Percentiles rank a stretch among this genome's conserved stretches.
phyloP scores from a whole-genome alignment of 1,140 invertebrate genomes.

The Hestina assimilis region DNA sequence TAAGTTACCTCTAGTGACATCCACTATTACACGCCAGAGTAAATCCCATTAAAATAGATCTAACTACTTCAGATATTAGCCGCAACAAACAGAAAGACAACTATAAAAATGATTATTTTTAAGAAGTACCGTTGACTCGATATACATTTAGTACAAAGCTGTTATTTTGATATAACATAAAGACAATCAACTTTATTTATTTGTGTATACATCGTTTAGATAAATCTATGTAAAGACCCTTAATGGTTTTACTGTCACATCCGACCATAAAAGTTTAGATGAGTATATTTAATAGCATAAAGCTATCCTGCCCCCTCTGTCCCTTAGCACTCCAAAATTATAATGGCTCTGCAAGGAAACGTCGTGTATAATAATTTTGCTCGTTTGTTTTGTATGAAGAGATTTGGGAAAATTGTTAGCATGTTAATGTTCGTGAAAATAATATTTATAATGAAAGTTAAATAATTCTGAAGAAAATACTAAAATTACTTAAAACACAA shows the following conservation, averaged over 20 bases:
- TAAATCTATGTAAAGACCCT: too few relatives aligned
- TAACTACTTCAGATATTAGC: too few relatives aligned
- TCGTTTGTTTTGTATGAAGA: neutral
- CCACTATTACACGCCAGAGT: too few relatives aligned
- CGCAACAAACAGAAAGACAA: too few relatives aligned
- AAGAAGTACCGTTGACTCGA: too few relatives aligned
- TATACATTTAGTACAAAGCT: neutral
- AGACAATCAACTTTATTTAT: too few relatives aligned
- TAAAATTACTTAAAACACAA: neutral
- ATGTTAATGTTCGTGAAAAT: too few relatives aligned
- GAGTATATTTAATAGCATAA: conserved; percentile 51
- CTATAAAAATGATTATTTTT: too few relatives aligned
- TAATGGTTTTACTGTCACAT: neutral
- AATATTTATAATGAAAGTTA: neutral
- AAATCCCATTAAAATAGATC: too few relatives aligned
- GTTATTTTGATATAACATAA: too few relatives aligned
- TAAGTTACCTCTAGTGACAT: too few relatives aligned
- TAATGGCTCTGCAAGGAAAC: conserved; percentile 11
- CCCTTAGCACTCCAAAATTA: conserved; percentile 23
- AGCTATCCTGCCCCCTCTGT: conserved; percentile 37
- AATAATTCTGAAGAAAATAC: neutral
- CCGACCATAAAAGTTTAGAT: neutral
- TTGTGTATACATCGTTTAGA: too few relatives aligned
- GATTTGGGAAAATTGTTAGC: neutral
- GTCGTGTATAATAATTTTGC: conserved; percentile 2